Conservation (phyloP, 2,888 invertebrate species). For the Spialia ferax region DNA sequence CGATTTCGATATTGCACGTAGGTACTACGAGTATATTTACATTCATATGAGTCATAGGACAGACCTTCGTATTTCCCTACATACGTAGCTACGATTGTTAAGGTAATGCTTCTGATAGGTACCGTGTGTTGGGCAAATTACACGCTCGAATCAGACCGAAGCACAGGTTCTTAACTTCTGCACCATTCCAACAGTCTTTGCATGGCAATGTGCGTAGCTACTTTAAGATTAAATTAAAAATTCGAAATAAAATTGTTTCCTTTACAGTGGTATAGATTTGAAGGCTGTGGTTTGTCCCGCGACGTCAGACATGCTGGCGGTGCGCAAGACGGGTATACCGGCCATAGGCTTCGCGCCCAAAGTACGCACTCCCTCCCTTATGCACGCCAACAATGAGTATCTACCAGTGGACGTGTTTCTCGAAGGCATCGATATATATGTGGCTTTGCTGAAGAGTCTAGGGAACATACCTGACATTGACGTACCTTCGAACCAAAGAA, state of each 20-base stretch:
- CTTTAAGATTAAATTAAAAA: no score
- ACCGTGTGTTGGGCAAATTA: no score
- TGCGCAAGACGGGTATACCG: constrained; percentile 65
- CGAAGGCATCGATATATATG: constrained; percentile 63
- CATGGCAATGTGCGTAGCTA: no score
- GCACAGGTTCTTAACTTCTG: no score
- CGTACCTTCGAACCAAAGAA: background rate
- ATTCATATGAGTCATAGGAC: no score
- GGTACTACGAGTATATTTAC: no score
- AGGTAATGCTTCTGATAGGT: no score
- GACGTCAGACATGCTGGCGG: constrained; percentile 61
- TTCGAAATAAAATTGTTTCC: constrained; percentile 47
- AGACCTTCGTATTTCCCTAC: no score
- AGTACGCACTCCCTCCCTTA: constrained; percentile 50
- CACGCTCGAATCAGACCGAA: no score
- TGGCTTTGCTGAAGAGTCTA: constrained; percentile 50
- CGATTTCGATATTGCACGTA: no score
- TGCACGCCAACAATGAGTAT: constrained; percentile 64
- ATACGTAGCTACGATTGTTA: no score
- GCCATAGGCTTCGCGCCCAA: constrained; percentile 68
- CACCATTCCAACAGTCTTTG: no score
- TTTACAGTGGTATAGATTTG: constrained; percentile 61
- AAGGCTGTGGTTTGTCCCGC: constrained; percentile 61
- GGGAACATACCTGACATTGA: constrained; percentile 42
- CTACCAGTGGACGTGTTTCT: constrained; percentile 61